A percentile compares a stretch with the other conserved stretches of the same genome.
Conservation (phyloP, 2,113 vertebrate genomes). For the Cardinalis cardinalis region DNA sequence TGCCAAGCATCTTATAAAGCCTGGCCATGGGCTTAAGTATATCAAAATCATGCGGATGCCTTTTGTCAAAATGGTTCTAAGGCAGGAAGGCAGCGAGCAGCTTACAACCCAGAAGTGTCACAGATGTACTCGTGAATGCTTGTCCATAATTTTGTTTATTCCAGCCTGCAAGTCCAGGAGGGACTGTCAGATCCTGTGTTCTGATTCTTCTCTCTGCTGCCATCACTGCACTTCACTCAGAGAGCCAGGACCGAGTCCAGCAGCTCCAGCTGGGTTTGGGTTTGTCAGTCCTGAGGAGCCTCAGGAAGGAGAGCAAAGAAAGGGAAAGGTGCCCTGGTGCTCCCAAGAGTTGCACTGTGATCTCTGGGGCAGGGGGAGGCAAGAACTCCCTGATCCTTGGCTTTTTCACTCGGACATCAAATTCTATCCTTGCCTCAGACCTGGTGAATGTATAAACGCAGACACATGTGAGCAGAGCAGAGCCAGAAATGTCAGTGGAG, state of each 20-base stretch:
- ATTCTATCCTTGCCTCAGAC: background rate
- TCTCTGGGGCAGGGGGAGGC: background rate
- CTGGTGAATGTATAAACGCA: background rate
- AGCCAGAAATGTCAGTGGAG: rapidly evolving
- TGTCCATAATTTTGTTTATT: background rate
- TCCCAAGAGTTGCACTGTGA: background rate
- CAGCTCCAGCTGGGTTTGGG: background rate
- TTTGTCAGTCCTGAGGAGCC: background rate
- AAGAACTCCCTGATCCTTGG: background rate
- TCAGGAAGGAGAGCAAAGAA: background rate
- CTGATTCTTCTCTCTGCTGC: background rate
- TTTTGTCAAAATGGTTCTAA: background rate
- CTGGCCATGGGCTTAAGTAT: background rate
- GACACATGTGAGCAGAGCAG: background rate
- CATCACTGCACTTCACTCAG: background rate
- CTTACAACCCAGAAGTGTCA: background rate
- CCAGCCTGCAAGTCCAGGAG: conserved; percentile 22
- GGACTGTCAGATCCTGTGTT: conserved; percentile 24
- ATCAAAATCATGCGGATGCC: background rate
- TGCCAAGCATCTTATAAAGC: background rate
- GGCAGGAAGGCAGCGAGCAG: background rate
- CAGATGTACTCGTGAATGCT: background rate
- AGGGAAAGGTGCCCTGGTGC: background rate
- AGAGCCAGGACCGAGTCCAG: background rate
- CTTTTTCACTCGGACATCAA: background rate